These are phyloP conservation scores for Spea hammondii DNA, from an alignment of 2,797 vertebrate genomes.

Conservation along the genomic window DNA sequence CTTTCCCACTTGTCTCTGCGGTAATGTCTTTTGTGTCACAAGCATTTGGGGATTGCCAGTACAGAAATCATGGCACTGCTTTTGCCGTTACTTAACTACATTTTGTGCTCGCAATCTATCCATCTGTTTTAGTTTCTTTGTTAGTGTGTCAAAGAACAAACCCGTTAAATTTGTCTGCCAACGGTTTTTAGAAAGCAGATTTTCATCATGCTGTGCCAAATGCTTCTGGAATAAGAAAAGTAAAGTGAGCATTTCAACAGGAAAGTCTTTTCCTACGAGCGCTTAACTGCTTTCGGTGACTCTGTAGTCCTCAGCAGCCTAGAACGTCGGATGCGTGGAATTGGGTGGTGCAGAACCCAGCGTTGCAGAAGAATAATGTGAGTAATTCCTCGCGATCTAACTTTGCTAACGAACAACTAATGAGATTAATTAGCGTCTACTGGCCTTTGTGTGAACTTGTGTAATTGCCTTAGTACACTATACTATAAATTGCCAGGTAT, in stretches of 20 bases:
- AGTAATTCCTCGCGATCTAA: constrained; percentile 14
- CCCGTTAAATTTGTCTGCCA: constrained; percentile 45
- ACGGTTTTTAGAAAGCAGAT: constrained; percentile 26
- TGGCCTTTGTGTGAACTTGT: constrained; percentile 8
- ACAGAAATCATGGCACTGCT: constrained; percentile 10
- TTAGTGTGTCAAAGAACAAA: constrained; percentile 32
- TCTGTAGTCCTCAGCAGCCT: constrained; percentile 29
- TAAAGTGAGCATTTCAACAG: constrained; percentile 39
- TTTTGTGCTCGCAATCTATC: constrained; percentile 40
- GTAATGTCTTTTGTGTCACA: constrained; percentile 51
- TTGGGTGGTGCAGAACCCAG: constrained; percentile 1
- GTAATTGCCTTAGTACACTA: constrained; percentile 8
- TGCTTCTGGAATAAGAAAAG: constrained; percentile 26
- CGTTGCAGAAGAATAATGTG: neutral
- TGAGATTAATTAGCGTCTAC: constrained; percentile 9
- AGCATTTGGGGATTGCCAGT: constrained; percentile 40
- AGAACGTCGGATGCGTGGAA: constrained; percentile 11
- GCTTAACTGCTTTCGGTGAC: constrained; percentile 27
- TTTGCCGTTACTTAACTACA: constrained; percentile 37
- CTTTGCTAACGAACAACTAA: constrained; percentile 25
- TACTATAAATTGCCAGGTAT: too few relatives aligned
- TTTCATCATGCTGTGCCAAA: constrained; percentile 49
- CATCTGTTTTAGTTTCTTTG: constrained; percentile 29
- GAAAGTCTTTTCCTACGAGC: constrained; percentile 39
- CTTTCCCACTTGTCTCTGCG: constrained; percentile 48